Conservation (phyloP, 2,797 vertebrate species). For the Eremophila alpestris region DNA sequence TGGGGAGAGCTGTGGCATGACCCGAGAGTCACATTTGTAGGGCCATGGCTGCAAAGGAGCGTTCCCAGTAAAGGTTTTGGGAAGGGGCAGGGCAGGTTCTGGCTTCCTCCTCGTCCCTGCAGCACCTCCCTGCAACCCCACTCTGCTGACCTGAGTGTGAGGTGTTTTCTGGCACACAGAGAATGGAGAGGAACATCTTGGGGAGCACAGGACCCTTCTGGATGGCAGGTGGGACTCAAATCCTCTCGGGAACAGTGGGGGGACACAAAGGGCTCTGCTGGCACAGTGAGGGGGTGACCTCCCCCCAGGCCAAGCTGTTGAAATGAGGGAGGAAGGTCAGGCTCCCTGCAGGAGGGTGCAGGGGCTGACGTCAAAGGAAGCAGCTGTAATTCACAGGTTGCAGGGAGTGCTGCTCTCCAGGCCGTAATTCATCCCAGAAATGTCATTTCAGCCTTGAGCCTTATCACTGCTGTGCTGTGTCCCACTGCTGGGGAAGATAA, state of each 20-base stretch:
- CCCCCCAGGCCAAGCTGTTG: neutral
- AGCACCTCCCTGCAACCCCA: accelerated
- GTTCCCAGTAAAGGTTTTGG: accelerated
- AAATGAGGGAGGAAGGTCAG: constrained; percentile 57
- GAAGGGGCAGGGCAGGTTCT: neutral
- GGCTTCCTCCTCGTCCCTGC: neutral
- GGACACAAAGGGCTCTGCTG: neutral
- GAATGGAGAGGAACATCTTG: accelerated
- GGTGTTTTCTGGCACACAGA: accelerated
- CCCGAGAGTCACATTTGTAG: accelerated
- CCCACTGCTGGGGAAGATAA: neutral
- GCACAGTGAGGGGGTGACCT: neutral
- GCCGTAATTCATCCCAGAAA: constrained; percentile 66
- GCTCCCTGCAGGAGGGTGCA: neutral
- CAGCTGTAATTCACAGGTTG: constrained; percentile 54
- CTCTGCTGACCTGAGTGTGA: accelerated
- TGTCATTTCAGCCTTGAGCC: constrained; percentile 69
- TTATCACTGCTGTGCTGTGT: constrained; percentile 1
- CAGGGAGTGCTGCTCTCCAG: neutral
- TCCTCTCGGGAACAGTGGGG: accelerated
- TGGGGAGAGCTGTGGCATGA: accelerated
- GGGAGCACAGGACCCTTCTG: accelerated
- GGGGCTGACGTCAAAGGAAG: constrained; percentile 72
- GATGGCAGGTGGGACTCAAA: neutral
- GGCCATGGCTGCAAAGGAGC: neutral